Conservation (phyloP, 1,140 invertebrate species). For the Meteorus sp. region DNA sequence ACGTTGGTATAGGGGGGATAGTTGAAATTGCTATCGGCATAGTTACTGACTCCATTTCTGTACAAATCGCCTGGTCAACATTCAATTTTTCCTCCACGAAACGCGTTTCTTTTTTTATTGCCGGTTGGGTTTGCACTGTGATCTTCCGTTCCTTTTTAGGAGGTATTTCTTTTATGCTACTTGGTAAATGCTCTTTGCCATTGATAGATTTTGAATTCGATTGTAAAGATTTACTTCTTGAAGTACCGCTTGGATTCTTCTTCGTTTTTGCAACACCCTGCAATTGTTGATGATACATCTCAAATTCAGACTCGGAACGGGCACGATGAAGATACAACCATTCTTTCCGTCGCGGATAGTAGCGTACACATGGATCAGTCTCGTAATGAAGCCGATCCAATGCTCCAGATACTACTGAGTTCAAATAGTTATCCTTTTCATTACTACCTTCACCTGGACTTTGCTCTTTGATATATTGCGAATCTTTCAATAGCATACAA, state of each 20-base stretch:
- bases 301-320: conserved; percentile 59
- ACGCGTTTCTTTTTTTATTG: conserved; percentile 31
- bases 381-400: conserved; percentile 87
- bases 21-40: conserved; percentile 2
- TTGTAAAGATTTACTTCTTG: conserved; percentile 49
- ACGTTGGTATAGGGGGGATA: neutral
- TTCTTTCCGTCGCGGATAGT: conserved; percentile 84
- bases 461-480: conserved; percentile 79
- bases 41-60: conserved; percentile 31
- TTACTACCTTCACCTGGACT: conserved; percentile 62
- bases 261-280: conserved; percentile 63
- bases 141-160: conserved; percentile 52
- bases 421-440: conserved; percentile 62
- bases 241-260: conserved; percentile 55
- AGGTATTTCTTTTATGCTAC: conserved; percentile 47
- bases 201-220: conserved; percentile 40
- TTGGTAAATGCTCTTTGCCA: conserved; percentile 52
- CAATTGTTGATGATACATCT: conserved; percentile 67
- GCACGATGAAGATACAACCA: conserved; percentile 89
- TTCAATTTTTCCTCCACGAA: conserved; percentile 44
- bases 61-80: conserved; percentile 35
- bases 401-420: conserved; percentile 86
- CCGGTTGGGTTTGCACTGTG: conserved; percentile 37
- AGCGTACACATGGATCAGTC: conserved; percentile 87
- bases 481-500: conserved; percentile 79